Evolutionary conservation across 2,888 invertebrate genomes (phyloP).

Genomic region (Plebejus anna): DNA sequence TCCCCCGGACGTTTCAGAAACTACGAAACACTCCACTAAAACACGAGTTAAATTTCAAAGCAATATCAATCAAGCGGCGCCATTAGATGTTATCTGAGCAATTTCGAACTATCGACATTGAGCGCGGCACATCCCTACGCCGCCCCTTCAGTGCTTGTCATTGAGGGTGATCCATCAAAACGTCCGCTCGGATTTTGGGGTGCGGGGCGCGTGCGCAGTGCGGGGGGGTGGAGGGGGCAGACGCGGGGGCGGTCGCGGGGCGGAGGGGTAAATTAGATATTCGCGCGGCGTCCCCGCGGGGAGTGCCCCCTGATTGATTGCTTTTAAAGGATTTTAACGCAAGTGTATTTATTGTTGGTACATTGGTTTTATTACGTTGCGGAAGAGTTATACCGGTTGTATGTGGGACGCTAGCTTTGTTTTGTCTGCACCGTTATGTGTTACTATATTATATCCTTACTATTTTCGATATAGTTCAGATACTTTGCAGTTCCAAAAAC

Average conservation of each 20-base stretch:
- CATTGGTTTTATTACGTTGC: constrained; percentile 5
- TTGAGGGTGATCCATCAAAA: constrained; percentile 80
- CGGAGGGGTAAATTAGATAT: constrained; percentile 70
- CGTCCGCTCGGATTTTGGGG: constrained; percentile 77
- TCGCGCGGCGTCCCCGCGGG: constrained; percentile 73
- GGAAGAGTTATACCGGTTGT: not conserved
- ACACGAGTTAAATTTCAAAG: constrained; percentile 29
- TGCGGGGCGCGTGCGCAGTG: constrained; percentile 67
- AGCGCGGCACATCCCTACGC: constrained; percentile 49
- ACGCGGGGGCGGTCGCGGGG: constrained; percentile 36
- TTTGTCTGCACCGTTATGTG: not conserved
- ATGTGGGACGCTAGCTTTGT: not conserved
- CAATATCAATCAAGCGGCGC: constrained; percentile 30
- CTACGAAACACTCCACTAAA: constrained; percentile 33
- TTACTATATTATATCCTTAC: no score
- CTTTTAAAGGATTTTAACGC: constrained; percentile 49
- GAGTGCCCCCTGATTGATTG: constrained; percentile 74
- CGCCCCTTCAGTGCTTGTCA: constrained; percentile 75
- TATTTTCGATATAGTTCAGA: no score
- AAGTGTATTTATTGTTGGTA: constrained; percentile 6
- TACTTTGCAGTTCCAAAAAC: no score
- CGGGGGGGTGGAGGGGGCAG: constrained; percentile 41
- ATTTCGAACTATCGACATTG: constrained; percentile 36
- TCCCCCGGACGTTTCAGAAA: not conserved
- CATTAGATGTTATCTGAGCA: constrained; percentile 35